Evolutionary conservation across 2,797 vertebrate species (phyloP).

Genomic region (Merluccius polli): DNA sequence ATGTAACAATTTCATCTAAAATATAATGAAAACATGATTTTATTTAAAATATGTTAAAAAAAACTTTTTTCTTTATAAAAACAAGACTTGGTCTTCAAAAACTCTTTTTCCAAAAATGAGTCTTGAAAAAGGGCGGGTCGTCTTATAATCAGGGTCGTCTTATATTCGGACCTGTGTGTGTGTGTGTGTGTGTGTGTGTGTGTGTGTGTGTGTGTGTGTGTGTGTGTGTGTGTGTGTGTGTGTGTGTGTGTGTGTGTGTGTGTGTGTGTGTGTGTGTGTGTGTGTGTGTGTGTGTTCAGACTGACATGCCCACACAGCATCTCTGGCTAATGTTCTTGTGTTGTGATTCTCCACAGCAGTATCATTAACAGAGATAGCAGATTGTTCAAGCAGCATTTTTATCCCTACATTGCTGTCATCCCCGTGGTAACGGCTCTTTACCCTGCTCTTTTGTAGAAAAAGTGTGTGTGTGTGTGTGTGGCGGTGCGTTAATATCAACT

Average conservation of each 20-base stretch:
- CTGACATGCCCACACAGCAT: constrained; percentile 7
- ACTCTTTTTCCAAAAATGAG: too few relatives aligned
- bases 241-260: not conserved
- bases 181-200: too few relatives aligned
- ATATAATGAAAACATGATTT: too few relatives aligned
- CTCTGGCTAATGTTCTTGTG: constrained; percentile 29
- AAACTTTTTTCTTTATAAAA: too few relatives aligned
- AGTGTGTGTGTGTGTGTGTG: constrained; percentile 19
- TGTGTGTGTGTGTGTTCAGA: not conserved
- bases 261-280: not conserved
- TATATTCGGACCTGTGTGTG: too few relatives aligned
- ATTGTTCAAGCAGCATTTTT: constrained; percentile 80
- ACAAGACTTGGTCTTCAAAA: too few relatives aligned
- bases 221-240: not conserved
- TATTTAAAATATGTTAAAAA: too few relatives aligned
- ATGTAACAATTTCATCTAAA: too few relatives aligned
- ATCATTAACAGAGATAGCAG: constrained; percentile 81
- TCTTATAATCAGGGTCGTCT: too few relatives aligned
- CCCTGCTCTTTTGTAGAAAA: constrained; percentile 17
- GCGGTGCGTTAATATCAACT: constrained; percentile 8
- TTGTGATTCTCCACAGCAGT: constrained; percentile 72
- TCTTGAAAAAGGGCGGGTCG: too few relatives aligned
- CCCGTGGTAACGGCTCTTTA: constrained; percentile 74
- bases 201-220: too few relatives aligned
- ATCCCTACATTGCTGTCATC: constrained; percentile 79